Conservation (phyloP, 2,888 invertebrate species). For the Drosophila buzzatii region DNA sequence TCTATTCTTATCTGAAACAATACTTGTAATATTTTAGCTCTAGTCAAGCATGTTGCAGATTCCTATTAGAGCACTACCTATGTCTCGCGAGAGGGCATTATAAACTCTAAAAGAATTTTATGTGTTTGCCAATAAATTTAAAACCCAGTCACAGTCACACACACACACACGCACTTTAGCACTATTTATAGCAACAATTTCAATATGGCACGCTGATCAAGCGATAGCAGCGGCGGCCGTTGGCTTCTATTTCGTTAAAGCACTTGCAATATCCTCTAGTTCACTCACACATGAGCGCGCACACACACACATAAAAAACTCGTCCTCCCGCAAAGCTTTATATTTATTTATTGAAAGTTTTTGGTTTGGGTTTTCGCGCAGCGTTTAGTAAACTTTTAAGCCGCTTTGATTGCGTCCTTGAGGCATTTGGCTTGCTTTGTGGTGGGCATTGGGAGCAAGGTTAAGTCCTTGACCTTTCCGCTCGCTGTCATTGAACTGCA, state of each 20-base stretch:
- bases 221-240: conserved; percentile 31
- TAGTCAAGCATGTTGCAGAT: conserved; percentile 5
- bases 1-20: too few relatives aligned
- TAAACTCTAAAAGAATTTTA: conserved; percentile 56
- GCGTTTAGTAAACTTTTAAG: conserved; percentile 61
- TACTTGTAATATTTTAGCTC: conserved; percentile 1
- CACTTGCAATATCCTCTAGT: conserved; percentile 29
- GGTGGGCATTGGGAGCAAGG: neutral
- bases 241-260: conserved; percentile 1
- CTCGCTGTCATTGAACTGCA: conserved; percentile 53
- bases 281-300: neutral
- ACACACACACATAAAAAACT: neutral
- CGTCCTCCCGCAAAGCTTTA: neutral
- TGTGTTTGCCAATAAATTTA: conserved; percentile 59
- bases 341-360: conserved; percentile 61
- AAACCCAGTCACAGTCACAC: conserved; percentile 12
- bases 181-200: conserved; percentile 70
- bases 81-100: conserved; percentile 36
- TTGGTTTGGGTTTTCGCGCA: conserved; percentile 33
- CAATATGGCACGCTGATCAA: conserved; percentile 59
- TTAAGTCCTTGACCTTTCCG: conserved; percentile 65
- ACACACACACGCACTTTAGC: conserved; percentile 12
- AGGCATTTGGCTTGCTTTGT: conserved; percentile 37
- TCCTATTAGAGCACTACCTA: conserved; percentile 13
- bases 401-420: conserved; percentile 63